Base-by-base conservation (phyloP, 92 coral and sea anemone genomes). In the Parazoanthus atlanticus region DNA sequence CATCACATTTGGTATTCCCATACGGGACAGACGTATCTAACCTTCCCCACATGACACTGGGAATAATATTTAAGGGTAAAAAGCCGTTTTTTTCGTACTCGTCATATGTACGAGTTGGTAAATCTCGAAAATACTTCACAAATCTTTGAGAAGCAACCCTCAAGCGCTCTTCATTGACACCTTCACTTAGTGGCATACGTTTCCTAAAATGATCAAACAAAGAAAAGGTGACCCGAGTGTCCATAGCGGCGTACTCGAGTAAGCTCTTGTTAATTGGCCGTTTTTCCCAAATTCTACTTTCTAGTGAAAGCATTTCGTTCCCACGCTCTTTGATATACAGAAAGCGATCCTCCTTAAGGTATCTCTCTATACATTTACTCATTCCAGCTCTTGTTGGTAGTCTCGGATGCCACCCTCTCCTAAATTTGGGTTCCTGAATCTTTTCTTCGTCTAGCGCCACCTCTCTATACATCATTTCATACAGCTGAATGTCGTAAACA, bases 11-110 rank as follows among this genome's bases (percentile, higher is more conserved):
- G 15, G 93, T 93, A 74, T 92, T 88, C 12, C 91, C 94, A 36
- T 15, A 33, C 67, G 94, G 93, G 61, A 90, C 92, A 16, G 86
- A 36, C 26, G 78, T 75, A 32, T 84, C 77, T 6, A 93, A 86
- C 21, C 91, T 91, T 89, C 98, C 98, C 9, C 12, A 2, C 7
- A 65, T 23, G 71, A 93, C 91, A 34, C 93, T 94, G 58, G 94
- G 98, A 86, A 95, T 93, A 77, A 95, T 89, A 75, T 95, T 94
- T 76, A 93, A 89, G 21, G 98, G 98, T 23, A 95, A 93, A 82
- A 61, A 90, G 74, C 92, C 93, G 74, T 95, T 93, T 78, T 81
- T 91, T 80, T 95, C 96, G 87, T 85, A 95, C 19, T 84, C 91
- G 72, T 93, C 93, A 81, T 79, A 91, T 11, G 76, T 69, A 67